Conservation (phyloP, 1,140 invertebrate species). For the Bombus terrestris region DNA sequence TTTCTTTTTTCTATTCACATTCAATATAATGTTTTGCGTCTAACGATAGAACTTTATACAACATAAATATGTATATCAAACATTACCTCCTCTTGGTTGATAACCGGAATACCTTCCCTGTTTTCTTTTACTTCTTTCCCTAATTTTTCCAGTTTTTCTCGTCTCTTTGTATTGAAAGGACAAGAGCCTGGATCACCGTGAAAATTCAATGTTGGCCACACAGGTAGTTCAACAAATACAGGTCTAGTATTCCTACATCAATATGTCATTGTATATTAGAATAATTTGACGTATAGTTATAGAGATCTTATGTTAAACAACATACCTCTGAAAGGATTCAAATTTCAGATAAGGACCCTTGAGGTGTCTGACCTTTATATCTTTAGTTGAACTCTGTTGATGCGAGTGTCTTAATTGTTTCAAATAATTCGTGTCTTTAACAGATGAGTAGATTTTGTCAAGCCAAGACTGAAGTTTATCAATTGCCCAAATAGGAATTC, state of each 20-base stretch:
- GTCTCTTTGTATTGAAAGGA: conserved; percentile 75
- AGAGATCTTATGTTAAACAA: not conserved
- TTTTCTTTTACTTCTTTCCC: conserved; percentile 78
- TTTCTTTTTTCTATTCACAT: conserved; percentile 79
- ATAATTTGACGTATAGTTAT: not conserved
- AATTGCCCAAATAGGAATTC: conserved; percentile 85
- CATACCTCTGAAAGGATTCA: conserved; percentile 81
- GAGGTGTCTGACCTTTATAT: conserved; percentile 77
- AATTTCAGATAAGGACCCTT: conserved; percentile 82
- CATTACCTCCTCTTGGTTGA: conserved; percentile 73
- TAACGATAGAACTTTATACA: not conserved
- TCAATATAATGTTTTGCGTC: not conserved
- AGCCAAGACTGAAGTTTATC: conserved; percentile 83
- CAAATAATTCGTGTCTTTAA: conserved; percentile 71
- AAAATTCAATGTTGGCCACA: conserved; percentile 81
- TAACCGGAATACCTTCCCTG: conserved; percentile 63
- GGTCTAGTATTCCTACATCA: conserved; percentile 78
- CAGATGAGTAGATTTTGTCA: conserved; percentile 77
- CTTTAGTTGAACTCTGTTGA: conserved; percentile 73
- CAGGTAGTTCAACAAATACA: conserved; percentile 79
- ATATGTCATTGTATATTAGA: not conserved
- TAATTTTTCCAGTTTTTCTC: conserved; percentile 62
- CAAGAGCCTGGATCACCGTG: conserved; percentile 78
- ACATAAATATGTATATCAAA: not conserved
- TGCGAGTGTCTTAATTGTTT: conserved; percentile 67